phyloP scores from a whole-genome alignment of 2,113 vertebrate species.

The Clarias gariepinus region DNA sequence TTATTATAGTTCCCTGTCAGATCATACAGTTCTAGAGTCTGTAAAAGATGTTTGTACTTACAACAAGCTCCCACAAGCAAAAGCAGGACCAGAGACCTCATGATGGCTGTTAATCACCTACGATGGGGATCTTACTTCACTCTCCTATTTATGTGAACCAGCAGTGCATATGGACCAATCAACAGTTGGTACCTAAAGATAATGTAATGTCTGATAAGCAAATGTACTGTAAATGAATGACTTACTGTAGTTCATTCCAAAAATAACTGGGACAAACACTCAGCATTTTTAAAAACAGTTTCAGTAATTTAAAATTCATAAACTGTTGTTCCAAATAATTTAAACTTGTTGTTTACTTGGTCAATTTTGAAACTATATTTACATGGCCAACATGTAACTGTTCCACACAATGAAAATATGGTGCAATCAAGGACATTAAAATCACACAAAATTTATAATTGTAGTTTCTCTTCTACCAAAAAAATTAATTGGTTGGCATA shows the following conservation, averaged over 20 bases:
- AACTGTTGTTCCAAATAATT: background rate
- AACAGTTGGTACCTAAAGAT: background rate
- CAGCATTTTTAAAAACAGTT: no score
- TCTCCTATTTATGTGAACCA: slow-evolving; percentile 18
- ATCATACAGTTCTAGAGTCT: background rate
- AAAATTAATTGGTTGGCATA: background rate
- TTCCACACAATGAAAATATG: background rate
- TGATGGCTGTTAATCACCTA: slow-evolving; percentile 56
- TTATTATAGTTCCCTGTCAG: background rate
- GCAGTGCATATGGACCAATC: background rate
- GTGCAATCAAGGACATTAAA: background rate
- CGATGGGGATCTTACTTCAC: background rate
- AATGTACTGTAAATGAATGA: slow-evolving; percentile 49
- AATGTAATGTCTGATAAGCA: slow-evolving; percentile 28
- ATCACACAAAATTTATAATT: background rate
- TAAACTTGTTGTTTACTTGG: background rate
- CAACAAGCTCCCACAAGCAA: slow-evolving; percentile 72
- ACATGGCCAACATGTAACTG: background rate
- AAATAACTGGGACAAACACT: background rate
- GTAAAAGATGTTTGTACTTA: slow-evolving; percentile 48
- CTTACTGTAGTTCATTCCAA: background rate
- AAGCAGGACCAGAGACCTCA: slow-evolving; percentile 71
- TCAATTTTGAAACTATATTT: background rate
- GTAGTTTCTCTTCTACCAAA: no score
- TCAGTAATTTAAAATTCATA: no score